Conservation (phyloP, 2,113 vertebrate species). For the Rhynchomys soricoides region DNA sequence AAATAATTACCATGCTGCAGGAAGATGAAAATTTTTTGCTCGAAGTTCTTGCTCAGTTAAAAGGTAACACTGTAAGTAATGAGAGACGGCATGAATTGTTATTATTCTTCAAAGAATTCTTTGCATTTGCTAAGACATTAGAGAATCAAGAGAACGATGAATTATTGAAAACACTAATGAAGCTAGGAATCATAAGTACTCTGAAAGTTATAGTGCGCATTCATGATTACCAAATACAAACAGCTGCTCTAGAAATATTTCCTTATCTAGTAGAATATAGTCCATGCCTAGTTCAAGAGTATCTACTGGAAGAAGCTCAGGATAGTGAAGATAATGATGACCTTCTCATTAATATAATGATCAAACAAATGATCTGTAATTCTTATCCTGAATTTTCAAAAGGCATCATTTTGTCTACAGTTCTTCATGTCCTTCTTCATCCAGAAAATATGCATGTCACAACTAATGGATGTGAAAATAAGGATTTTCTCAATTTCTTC, state of each 20-base stretch:
- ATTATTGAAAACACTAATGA: constrained; percentile 93
- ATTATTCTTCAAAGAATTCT: constrained; percentile 78
- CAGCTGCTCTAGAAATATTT: constrained; percentile 95
- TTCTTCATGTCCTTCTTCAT: constrained; percentile 93
- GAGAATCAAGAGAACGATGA: constrained; percentile 91
- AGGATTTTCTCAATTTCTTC: constrained; percentile 96
- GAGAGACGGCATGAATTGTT: constrained; percentile 93
- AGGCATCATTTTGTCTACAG: constrained; percentile 92
- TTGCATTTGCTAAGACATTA: constrained; percentile 93
- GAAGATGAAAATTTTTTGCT: constrained; percentile 94
- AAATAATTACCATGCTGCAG: constrained; percentile 97
- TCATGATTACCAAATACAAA: constrained; percentile 93
- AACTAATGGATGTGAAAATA: constrained; percentile 92
- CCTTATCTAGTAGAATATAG: constrained; percentile 95
- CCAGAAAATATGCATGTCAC: constrained; percentile 93
- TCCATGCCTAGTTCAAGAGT: constrained; percentile 93
- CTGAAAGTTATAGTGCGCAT: constrained; percentile 95
- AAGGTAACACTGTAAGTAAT: constrained; percentile 91
- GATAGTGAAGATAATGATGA: constrained; percentile 92
- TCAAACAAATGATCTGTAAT: constrained; percentile 97
- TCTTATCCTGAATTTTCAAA: constrained; percentile 94
- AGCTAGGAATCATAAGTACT: constrained; percentile 93
- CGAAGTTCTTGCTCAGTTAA: constrained; percentile 95
- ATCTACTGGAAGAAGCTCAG: constrained; percentile 94
- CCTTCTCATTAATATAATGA: constrained; percentile 95